Conservation (phyloP, 2,113 vertebrate species). For the Grammomys surdaster region DNA sequence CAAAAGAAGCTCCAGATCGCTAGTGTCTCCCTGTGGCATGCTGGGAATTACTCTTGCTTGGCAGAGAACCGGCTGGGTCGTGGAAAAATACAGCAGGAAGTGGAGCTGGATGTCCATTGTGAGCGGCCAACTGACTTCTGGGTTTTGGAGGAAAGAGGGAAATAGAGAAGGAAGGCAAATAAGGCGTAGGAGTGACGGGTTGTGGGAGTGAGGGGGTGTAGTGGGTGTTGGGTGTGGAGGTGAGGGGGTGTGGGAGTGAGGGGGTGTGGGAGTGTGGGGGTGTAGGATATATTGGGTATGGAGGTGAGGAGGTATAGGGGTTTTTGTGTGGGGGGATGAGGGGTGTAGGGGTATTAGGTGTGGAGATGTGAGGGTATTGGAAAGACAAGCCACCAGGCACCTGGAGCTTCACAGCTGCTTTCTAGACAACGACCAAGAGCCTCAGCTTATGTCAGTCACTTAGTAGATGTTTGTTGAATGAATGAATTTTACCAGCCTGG, state of each 20-base stretch:
- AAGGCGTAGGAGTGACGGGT: neutral
- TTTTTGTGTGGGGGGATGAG: no score
- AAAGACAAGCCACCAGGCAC: neutral
- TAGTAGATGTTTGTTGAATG: slow-evolving; percentile 27
- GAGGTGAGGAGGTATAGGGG: no score
- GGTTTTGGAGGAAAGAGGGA: neutral
- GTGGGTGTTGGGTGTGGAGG: neutral
- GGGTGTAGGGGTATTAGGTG: neutral
- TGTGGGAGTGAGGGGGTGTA: neutral
- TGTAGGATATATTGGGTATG: neutral
- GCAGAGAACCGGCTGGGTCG: slow-evolving; percentile 89
- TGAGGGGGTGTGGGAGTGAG: neutral
- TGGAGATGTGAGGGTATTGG: fast-evolving
- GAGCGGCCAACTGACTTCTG: slow-evolving; percentile 34
- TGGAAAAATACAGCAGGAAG: neutral
- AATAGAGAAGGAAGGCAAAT: neutral
- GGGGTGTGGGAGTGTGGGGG: neutral
- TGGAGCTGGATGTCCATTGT: slow-evolving; percentile 73
- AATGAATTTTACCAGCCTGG: neutral
- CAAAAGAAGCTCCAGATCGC: slow-evolving; percentile 79
- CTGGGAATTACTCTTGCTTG: slow-evolving; percentile 89
- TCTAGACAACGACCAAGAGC: neutral
- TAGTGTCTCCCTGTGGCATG: slow-evolving; percentile 77
- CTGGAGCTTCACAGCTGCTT: neutral
- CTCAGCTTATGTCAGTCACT: neutral